These are phyloP conservation scores for Anniella stebbinsi DNA, from an alignment of 2,797 vertebrate species.

Conservation along the genomic window DNA sequence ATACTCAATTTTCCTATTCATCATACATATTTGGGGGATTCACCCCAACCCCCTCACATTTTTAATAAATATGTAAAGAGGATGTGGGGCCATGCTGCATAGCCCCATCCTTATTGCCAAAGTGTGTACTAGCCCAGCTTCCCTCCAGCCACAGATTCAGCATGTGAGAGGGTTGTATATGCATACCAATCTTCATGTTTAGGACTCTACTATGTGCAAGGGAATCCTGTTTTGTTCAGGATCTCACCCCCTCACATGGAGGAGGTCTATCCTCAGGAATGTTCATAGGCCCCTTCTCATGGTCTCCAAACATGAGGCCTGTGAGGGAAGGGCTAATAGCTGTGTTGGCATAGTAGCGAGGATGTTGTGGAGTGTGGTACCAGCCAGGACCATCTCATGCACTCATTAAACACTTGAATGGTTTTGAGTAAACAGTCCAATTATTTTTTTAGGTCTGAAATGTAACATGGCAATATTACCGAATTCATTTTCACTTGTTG, in stretches of 20 bases:
- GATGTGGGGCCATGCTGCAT: background rate
- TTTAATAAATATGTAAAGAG: background rate
- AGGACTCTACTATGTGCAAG: background rate
- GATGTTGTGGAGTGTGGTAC: background rate
- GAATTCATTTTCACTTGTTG: slow-evolving; percentile 19
- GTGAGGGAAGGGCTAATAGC: background rate
- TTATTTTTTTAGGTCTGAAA: background rate
- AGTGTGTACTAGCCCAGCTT: no score
- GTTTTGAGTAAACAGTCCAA: background rate
- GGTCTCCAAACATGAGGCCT: background rate
- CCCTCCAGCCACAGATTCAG: background rate
- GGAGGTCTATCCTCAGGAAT: no score
- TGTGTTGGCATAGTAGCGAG: background rate
- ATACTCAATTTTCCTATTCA: background rate
- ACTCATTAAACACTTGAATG: background rate
- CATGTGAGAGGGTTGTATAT: background rate
- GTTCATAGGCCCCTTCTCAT: no score
- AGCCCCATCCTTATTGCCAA: background rate
- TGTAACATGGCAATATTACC: background rate
- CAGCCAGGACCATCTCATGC: background rate
- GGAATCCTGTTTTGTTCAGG: background rate
- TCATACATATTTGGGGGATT: background rate
- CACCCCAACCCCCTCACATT: background rate
- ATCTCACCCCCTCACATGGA: background rate
- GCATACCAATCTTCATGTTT: background rate